These are phyloP conservation scores for Heteromurus nitidus DNA, from an alignment of 2,888 invertebrate species.

Conservation along the genomic window DNA sequence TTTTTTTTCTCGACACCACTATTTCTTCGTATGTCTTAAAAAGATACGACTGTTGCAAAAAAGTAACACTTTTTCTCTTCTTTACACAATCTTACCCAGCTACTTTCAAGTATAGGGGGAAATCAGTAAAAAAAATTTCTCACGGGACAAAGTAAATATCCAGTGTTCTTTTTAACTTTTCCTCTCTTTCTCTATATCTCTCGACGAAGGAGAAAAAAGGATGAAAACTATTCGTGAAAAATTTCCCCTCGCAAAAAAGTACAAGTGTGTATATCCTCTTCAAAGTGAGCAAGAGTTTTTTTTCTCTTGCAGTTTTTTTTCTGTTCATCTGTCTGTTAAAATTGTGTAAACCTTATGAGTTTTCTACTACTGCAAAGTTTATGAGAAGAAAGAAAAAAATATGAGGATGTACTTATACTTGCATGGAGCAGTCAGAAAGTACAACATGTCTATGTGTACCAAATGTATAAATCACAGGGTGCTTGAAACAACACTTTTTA, in stretches of 20 bases:
- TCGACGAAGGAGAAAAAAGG: background rate
- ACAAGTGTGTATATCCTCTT: background rate
- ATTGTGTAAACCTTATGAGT: background rate
- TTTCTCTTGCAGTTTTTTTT: too few relatives aligned
- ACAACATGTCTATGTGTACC: too few relatives aligned
- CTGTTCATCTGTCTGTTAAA: background rate
- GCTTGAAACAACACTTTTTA: background rate
- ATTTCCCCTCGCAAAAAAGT: background rate
- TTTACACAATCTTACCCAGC: background rate
- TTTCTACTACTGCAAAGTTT: background rate
- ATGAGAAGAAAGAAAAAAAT: too few relatives aligned
- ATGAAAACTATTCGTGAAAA: background rate
- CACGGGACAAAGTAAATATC: constrained; percentile 32
- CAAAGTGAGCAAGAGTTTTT: background rate
- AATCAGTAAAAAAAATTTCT: constrained; percentile 27
- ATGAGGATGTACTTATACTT: too few relatives aligned
- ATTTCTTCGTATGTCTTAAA: constrained; percentile 9
- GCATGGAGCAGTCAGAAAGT: too few relatives aligned
- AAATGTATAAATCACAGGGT: background rate
- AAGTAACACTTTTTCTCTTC: too few relatives aligned
- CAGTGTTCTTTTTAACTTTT: background rate
- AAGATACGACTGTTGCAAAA: too few relatives aligned
- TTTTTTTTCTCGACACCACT: constrained; percentile 12
- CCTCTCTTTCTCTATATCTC: background rate
- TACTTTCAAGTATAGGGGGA: background rate